These are phyloP conservation scores for Patiria miniata DNA, from an alignment of 35 echinoderm and acorn worm genomes.

Conservation along the genomic window DNA sequence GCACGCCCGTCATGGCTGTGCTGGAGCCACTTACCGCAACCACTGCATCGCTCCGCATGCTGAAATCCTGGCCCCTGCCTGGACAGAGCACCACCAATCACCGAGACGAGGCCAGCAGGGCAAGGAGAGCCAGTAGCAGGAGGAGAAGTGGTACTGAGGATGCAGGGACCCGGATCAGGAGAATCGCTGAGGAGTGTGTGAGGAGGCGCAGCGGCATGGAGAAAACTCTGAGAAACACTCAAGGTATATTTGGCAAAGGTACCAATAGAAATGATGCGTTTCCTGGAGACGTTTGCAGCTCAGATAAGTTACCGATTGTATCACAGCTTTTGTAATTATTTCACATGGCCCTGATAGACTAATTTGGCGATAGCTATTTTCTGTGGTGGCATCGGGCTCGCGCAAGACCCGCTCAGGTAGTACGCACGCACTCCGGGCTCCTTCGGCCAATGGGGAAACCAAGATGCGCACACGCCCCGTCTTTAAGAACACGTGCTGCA, in stretches of 20 bases:
- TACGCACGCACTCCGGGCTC: no score
- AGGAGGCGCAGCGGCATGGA: background rate
- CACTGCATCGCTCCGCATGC: conserved; percentile 31
- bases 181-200: conserved; percentile 21
- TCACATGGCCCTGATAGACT: no score
- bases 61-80: conserved; percentile 17
- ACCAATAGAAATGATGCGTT: no score
- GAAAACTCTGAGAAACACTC: background rate
- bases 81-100: background rate
- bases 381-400: no score
- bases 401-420: no score
- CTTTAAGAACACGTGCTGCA: no score
- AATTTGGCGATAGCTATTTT: no score
- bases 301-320: no score
- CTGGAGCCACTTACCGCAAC: conserved; percentile 27
- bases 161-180: background rate
- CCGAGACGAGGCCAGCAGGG: background rate
- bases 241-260: background rate
- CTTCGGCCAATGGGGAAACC: no score
- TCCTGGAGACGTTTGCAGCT: no score
- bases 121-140: background rate
- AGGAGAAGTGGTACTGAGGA: background rate
- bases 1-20: background rate
- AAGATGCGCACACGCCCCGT: no score
- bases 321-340: no score